Conservation (phyloP, 2,888 invertebrate genomes). For the Campopleginae sp. region DNA sequence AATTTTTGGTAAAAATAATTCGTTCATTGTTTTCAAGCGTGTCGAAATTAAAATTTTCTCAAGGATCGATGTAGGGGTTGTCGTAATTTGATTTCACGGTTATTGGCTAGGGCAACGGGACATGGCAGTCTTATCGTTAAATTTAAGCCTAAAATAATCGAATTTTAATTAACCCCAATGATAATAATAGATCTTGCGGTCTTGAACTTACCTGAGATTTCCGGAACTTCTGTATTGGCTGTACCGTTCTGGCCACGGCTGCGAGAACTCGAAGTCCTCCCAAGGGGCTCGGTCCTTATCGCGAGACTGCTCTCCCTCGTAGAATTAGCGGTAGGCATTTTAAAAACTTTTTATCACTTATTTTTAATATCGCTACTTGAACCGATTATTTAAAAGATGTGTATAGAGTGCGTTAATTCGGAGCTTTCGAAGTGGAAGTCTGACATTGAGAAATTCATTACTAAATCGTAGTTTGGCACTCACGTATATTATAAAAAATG, state of each 20-base stretch:
- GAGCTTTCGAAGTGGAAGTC: background rate
- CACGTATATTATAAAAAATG: constrained; percentile 36
- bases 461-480: constrained; percentile 59
- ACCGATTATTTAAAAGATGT: constrained; percentile 11
- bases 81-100: background rate
- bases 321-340: constrained; percentile 74
- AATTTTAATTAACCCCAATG: constrained; percentile 46
- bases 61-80: too few species aligned
- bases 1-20: background rate
- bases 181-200: background rate
- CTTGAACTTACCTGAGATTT: constrained; percentile 74
- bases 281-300: constrained; percentile 82
- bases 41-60: background rate
- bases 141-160: background rate
- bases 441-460: constrained; percentile 30
- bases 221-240: constrained; percentile 80
- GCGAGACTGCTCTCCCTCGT: constrained; percentile 80
- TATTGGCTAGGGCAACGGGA: background rate
- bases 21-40: background rate
- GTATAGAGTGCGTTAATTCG: background rate
- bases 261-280: constrained; percentile 80
- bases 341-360: constrained; percentile 9
- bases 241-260: constrained; percentile 82
- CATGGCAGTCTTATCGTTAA: background rate
- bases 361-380: constrained; percentile 12